phyloP scores from a whole-genome alignment of 2,113 vertebrate species.

The Poicephalus meyeri region DNA sequence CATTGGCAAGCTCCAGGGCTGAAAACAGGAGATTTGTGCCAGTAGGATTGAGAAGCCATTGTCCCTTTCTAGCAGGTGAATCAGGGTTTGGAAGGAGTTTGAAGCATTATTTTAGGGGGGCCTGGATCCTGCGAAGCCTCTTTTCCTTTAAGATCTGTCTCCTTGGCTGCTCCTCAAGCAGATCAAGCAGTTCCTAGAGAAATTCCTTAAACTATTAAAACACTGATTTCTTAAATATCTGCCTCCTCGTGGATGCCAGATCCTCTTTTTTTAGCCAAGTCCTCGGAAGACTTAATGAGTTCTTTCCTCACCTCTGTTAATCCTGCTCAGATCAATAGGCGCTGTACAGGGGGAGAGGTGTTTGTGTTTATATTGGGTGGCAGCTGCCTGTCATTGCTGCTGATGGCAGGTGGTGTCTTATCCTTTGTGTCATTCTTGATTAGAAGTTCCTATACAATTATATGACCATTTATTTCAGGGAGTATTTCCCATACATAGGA shows the following conservation, averaged over 20 bases:
- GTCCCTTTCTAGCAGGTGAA: not conserved
- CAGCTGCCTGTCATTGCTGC: slow-evolving; percentile 9
- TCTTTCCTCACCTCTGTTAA: slow-evolving; percentile 19
- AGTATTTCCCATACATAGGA: not conserved
- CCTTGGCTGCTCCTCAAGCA: not conserved
- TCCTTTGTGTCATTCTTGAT: not conserved
- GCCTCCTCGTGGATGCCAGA: not conserved
- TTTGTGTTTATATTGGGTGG: not conserved
- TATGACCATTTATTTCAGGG: not conserved
- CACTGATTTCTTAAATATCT: not conserved
- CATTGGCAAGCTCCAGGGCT: not conserved
- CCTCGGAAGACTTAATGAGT: slow-evolving; percentile 12
- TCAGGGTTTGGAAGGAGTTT: not conserved
- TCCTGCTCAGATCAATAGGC: not conserved
- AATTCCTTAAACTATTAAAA: not conserved
- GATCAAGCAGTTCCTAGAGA: not conserved
- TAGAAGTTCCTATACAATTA: not conserved
- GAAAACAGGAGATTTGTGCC: not conserved
- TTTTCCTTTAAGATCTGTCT: not conserved
- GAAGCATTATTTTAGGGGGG: not conserved
- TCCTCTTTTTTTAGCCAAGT: not conserved
- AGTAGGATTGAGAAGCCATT: not conserved
- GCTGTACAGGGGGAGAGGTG: not conserved
- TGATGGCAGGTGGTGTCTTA: not conserved
- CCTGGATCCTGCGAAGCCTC: not conserved